Base-by-base conservation (phyloP, 1,140 invertebrate species). In the Drosophila micromelanica region DNA sequence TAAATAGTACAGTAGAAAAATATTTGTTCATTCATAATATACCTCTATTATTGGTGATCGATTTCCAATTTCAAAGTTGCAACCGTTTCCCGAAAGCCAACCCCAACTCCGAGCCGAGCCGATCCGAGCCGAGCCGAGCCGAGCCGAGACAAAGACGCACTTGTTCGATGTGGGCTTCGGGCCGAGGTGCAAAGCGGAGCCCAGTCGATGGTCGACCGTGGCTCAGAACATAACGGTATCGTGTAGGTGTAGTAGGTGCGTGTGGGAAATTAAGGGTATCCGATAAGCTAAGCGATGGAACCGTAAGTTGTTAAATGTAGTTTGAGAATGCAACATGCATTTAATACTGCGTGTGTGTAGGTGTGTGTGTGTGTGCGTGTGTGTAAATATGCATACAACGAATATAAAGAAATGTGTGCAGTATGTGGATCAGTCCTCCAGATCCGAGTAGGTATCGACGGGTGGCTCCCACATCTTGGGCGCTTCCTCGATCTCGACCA, bases 371-470 rank as follows among this genome's bases (percentile, higher is more conserved):
- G 1, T 40, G 38, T 12, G 13, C n/a, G 6, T 8, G 35, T 20
- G 20, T 1, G 20, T 20, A 20, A 20, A 20, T 20, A 20, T 20
- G 20, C 20, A 20, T 20, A 20, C 20, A 20, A 20, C 1, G 20
- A 20, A 20, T 20, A 20, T 20, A 20, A 1, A 20, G 1, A 20
- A 20, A 8, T 20, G 8, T 11, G 7, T 13, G 5, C 23, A n/a
- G 45, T 4, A 20, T 5, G 3, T 30, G 3, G 11, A 2, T 17
- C 30, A 51, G 49, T 51, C 49, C 0, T 35, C 30, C 13, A 35
- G 49, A 6, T 51, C 49, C 7, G 48, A 51, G n/a, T 51, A 51
- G n/a, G 27, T 51, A 7, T 51, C 48, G 48, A 51, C 30, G 7
- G 27, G 7, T n/a, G 8, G 8, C 48, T 51, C 13, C 12, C 7